Evolutionary conservation across 2,113 vertebrate species (phyloP).

Genomic region (Ondatra zibethicus): DNA sequence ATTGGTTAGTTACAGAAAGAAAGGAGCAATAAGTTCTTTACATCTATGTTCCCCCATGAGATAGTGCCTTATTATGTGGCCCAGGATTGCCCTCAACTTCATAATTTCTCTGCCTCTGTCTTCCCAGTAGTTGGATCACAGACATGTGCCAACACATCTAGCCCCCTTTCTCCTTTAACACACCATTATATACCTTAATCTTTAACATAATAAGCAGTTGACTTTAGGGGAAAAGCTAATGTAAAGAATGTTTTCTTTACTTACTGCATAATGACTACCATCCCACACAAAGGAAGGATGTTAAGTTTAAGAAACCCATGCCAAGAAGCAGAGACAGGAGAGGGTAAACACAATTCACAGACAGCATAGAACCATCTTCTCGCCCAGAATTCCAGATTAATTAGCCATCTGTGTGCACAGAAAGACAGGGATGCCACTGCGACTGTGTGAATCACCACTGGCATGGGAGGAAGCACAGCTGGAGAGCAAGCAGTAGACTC

Average conservation of each 20-base stretch:
- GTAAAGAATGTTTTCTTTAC: neutral
- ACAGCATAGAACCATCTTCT: neutral
- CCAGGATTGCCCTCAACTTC: neutral
- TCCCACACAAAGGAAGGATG: conserved; percentile 27
- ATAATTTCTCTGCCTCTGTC: neutral
- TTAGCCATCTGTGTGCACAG: conserved; percentile 6
- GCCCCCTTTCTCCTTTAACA: conserved; percentile 16
- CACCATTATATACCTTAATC: neutral
- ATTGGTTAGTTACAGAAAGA: conserved; percentile 11
- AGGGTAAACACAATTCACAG: conserved; percentile 34
- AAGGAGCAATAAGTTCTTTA: conserved; percentile 1
- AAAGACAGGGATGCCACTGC: neutral
- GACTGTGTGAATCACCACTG: neutral
- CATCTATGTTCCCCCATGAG: neutral
- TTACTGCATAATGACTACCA: neutral
- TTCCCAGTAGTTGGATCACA: neutral
- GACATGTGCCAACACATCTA: neutral
- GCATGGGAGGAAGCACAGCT: neutral
- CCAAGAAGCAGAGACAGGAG: neutral
- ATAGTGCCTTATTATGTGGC: neutral
- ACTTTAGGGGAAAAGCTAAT: neutral
- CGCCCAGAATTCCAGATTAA: conserved; percentile 30
- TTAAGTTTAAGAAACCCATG: conserved; percentile 35
- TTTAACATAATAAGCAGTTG: conserved; percentile 44
- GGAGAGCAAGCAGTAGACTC: neutral